Evolutionary conservation across 2,113 vertebrate genomes (phyloP).

Genomic region (Baryphthengus martii): DNA sequence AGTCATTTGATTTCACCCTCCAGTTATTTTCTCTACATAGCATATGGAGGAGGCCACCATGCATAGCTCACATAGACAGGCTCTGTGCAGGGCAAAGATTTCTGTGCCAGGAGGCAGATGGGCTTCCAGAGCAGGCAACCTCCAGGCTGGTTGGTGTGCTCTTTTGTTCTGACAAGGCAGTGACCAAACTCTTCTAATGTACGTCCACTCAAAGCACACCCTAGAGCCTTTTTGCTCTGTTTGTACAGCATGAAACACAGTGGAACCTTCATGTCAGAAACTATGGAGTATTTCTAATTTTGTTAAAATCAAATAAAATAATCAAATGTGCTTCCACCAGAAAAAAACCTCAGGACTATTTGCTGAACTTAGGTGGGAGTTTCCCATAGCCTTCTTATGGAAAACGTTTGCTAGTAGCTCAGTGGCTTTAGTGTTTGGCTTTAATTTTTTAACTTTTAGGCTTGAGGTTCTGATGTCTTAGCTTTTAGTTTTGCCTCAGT

Average conservation of each 20-base stretch:
- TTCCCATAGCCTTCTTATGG: not conserved
- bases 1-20: not conserved
- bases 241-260: not conserved
- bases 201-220: not conserved
- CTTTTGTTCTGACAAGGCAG: too few species aligned
- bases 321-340: not conserved
- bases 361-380: fast-evolving
- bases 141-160: not conserved
- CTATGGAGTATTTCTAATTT: not conserved
- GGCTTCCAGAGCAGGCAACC: not conserved
- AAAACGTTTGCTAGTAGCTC: not conserved
- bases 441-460: not conserved
- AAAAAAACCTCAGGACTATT: not conserved
- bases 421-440: not conserved
- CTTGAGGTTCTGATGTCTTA: not conserved
- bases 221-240: not conserved
- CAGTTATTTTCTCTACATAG: not conserved
- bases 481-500: not conserved
- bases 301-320: not conserved
- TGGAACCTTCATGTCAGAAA: not conserved
- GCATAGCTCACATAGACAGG: not conserved
- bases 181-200: not conserved
- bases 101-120: not conserved
- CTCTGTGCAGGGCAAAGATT: not conserved
- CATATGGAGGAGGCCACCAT: not conserved